Evolutionary conservation across 2,797 vertebrate genomes (phyloP).

Genomic region (Anabacerthia variegaticeps): DNA sequence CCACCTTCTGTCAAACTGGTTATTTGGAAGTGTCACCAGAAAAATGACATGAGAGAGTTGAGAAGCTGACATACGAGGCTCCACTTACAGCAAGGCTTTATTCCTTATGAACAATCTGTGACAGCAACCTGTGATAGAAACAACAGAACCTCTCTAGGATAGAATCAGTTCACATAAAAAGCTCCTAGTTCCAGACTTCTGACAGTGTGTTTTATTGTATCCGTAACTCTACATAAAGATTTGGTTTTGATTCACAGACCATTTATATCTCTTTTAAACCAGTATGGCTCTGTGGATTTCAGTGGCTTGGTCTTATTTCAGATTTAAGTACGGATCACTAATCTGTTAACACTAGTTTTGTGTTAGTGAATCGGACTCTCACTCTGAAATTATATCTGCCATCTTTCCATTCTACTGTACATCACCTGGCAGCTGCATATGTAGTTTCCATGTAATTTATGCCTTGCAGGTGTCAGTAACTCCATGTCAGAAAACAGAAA

Average conservation of each 20-base stretch:
- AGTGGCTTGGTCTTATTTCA: neutral
- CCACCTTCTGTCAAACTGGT: neutral
- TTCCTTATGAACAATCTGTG: neutral
- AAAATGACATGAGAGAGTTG: neutral
- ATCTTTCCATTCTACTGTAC: constrained; percentile 34
- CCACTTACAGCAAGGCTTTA: neutral
- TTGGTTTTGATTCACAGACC: neutral
- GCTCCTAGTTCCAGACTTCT: neutral
- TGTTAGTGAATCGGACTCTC: neutral
- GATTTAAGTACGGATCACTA: neutral
- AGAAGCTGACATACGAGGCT: neutral
- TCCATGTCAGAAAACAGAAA: constrained; percentile 67
- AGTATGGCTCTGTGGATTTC: neutral
- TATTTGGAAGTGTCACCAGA: neutral
- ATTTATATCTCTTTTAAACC: neutral
- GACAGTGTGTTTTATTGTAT: neutral
- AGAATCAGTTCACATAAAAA: neutral
- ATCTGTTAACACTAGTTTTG: neutral
- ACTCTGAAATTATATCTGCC: neutral
- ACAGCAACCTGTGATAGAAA: neutral
- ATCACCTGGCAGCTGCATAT: constrained; percentile 42
- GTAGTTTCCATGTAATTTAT: constrained; percentile 52
- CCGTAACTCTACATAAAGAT: neutral
- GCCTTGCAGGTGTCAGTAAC: constrained; percentile 70
- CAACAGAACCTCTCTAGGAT: neutral